These are phyloP conservation scores for Philonicus albiceps DNA, from an alignment of 2,888 invertebrate genomes.

Conservation along the genomic window DNA sequence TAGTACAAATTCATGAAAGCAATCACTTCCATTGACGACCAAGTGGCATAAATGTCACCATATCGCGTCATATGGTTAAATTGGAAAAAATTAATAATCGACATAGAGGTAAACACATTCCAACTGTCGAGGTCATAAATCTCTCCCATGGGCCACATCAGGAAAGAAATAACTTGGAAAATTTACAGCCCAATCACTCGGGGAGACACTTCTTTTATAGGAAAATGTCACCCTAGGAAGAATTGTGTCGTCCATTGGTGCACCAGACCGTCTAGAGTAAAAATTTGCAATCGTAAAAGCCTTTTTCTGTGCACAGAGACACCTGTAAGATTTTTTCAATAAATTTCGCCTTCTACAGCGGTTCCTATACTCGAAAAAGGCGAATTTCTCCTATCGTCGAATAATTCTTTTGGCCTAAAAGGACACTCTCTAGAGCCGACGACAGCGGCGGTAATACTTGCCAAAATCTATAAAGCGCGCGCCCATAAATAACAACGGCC, in stretches of 20 bases:
- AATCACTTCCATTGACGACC: neutral
- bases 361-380: neutral
- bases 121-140: neutral
- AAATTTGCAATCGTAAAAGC: neutral
- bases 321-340: constrained; percentile 14
- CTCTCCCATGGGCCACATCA: neutral
- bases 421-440: neutral
- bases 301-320: neutral
- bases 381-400: constrained; percentile 4
- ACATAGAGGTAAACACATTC: neutral
- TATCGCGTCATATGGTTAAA: neutral
- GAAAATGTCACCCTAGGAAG: neutral
- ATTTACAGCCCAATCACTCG: constrained; percentile 12
- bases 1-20: too few species aligned
- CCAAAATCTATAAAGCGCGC: constrained; percentile 18
- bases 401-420: neutral
- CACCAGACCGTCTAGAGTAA: neutral
- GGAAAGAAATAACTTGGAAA: neutral
- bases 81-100: neutral
- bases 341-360: neutral
- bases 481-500: neutral
- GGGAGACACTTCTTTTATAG: neutral
- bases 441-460: constrained; percentile 1
- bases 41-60: neutral
- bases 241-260: neutral